Conservation (phyloP, 2,888 invertebrate species). For the Sarcophaga rosellei region DNA sequence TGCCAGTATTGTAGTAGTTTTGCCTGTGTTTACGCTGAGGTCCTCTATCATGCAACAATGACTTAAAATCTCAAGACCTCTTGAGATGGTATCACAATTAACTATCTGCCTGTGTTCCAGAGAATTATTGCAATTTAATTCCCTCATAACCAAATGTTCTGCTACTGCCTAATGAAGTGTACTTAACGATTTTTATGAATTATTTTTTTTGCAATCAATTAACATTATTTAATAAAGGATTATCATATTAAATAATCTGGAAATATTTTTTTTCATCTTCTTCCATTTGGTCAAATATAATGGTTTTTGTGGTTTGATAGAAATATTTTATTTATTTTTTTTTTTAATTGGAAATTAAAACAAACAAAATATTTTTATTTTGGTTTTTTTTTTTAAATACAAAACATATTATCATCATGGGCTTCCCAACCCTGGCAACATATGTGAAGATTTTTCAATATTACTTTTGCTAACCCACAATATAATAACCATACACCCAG, state of each 20-base stretch:
- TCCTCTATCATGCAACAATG: too few relatives aligned
- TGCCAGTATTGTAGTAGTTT: too few relatives aligned
- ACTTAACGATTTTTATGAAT: neutral
- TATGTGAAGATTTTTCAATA: slow-evolving; percentile 53
- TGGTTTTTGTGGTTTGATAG: slow-evolving; percentile 41
- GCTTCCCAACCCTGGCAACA: slow-evolving; percentile 38
- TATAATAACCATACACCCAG: neutral
- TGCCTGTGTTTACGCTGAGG: too few relatives aligned
- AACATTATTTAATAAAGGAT: slow-evolving; percentile 16
- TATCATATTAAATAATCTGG: slow-evolving; percentile 39
- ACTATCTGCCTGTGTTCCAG: too few relatives aligned
- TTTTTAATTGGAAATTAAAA: neutral
- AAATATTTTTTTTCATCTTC: neutral
- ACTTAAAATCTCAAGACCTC: too few relatives aligned
- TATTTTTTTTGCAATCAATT: slow-evolving; percentile 24
- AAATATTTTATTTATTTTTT: slow-evolving; percentile 36
- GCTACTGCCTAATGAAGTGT: slow-evolving; percentile 1
- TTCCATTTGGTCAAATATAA: neutral
- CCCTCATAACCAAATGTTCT: slow-evolving; percentile 4
- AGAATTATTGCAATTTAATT: neutral
- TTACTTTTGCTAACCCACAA: neutral
- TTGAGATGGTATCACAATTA: too few relatives aligned
- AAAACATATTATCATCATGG: neutral
- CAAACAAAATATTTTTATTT: neutral
- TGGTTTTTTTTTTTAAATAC: neutral